phyloP scores from a whole-genome alignment of 1,140 invertebrate genomes.

The Pogonomyrmex barbatus region DNA sequence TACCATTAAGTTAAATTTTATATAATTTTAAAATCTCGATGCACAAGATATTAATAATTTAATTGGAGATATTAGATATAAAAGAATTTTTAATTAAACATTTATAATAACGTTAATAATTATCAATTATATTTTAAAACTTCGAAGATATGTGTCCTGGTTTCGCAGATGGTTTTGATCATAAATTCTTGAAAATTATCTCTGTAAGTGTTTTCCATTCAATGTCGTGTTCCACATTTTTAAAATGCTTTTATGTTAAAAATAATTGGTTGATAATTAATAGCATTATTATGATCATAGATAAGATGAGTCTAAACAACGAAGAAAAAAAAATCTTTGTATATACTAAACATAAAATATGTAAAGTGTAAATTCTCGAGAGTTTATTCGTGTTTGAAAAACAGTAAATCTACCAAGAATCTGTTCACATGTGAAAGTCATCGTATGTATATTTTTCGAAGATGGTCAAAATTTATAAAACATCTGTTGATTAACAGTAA shows the following conservation, averaged over 20 bases:
- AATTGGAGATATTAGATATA: neutral
- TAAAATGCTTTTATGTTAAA: neutral
- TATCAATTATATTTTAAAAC: neutral
- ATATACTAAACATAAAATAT: constrained; percentile 11
- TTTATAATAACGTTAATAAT: neutral
- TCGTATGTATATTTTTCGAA: neutral
- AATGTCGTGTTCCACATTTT: neutral
- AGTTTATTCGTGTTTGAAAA: constrained; percentile 19
- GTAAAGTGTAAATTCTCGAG: neutral
- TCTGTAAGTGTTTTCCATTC: neutral
- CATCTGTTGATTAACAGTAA: neutral
- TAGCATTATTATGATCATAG: neutral
- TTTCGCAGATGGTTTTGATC: neutral
- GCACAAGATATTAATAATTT: neutral
- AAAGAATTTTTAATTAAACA: neutral
- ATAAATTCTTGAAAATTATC: neutral
- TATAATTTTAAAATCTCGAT: constrained; percentile 7
- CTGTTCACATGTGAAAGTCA: neutral
- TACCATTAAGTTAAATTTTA: neutral
- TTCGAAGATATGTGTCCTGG: neutral
- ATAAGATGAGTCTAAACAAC: neutral
- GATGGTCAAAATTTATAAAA: neutral
- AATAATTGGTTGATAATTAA: neutral
- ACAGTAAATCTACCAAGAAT: neutral
- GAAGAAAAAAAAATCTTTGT: neutral